A percentile compares a stretch with the other conserved stretches of the same genome.
Conservation (phyloP, 64 coral and sea anemone species). For the Hydrozoanthus tunicans region DNA sequence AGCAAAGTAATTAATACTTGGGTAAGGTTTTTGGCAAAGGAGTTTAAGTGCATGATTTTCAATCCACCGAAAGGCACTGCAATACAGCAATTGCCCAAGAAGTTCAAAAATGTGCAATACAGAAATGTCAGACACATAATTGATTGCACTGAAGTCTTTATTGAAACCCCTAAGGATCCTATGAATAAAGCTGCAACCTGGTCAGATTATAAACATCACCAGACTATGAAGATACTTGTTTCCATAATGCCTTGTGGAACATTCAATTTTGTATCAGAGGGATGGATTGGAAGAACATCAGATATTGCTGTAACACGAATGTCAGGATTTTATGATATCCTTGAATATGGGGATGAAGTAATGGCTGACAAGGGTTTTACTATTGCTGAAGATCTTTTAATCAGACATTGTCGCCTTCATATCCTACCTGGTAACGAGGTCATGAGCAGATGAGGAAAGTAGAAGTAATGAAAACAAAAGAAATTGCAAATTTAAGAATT, state of each 20-base stretch:
- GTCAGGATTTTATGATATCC: slow-evolving; percentile 49
- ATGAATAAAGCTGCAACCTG: slow-evolving; percentile 52
- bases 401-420: slow-evolving; percentile 32
- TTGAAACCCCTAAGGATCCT: slow-evolving; percentile 48
- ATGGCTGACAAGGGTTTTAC: slow-evolving; percentile 63
- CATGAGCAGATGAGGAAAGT: slow-evolving; percentile 48
- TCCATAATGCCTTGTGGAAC: slow-evolving; percentile 55
- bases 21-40: slow-evolving; percentile 30
- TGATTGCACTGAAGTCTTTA: slow-evolving; percentile 47
- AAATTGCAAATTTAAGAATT: slow-evolving; percentile 58
- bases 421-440: slow-evolving; percentile 53
- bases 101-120: slow-evolving; percentile 28
- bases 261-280: slow-evolving; percentile 61
- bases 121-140: slow-evolving; percentile 42
- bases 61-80: slow-evolving; percentile 44
- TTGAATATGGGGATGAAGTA: slow-evolving; percentile 52
- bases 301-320: slow-evolving; percentile 50
- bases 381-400: slow-evolving; percentile 52
- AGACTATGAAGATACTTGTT: slow-evolving; percentile 49
- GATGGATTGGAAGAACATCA: slow-evolving; percentile 39
- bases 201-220: slow-evolving; percentile 61
- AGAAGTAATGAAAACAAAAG: slow-evolving; percentile 54
- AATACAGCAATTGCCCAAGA: slow-evolving; percentile 27
- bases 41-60: slow-evolving; percentile 46
- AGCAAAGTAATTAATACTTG: slow-evolving; percentile 48